Evolutionary conservation across 2,888 invertebrate species (phyloP), one percentile per base, ranked within the genome.

Genomic region (Bellardia bayeri): DNA sequence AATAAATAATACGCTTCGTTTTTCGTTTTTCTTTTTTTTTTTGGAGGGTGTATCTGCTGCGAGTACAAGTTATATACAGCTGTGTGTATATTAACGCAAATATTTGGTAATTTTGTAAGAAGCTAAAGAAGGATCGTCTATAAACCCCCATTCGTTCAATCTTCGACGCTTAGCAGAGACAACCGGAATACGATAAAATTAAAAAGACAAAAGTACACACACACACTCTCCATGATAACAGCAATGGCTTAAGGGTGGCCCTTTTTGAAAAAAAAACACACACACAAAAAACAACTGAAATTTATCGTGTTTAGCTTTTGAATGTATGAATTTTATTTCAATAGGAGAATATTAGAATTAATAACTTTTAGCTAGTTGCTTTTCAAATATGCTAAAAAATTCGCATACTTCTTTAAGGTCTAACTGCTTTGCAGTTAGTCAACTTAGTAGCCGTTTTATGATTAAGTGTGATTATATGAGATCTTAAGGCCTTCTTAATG

Each of bases 1-100:
- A 79, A 79, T 79, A 79, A 69, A 79, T 79, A 69, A 79, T 61
- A 58, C 42, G 45, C 30, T 61, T 11, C 42, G 58, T 61, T 40
- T 30, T 45, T 30, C 9, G 23, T 23, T 23, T 23, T n/a, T n/a
- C n/a, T 23, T 42, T 3, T 56, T n/a, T 37, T 45, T 33, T 5
- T 8, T 9, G 14, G 30, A 45, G 23, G 42, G 71, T 78, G 66
- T 8, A 23, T 9, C 23, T 23, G 3, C 23, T 23, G 16, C 4
- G 13, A 37, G 49, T 23, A 75, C 13, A 49, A 54, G 40, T 66
- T 23, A 51, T 56, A 79, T 13, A 3, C 13, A 2, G 4, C 4
- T 45, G 45, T 45, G 13, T 79, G 16, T 33, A 7, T 45, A 33
- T 61, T 49, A 69, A 69, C 16, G 49, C 58, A 79, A 78, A 68